Conservation (phyloP, 2,797 vertebrate species). For the Centroberyx gerrardi region DNA sequence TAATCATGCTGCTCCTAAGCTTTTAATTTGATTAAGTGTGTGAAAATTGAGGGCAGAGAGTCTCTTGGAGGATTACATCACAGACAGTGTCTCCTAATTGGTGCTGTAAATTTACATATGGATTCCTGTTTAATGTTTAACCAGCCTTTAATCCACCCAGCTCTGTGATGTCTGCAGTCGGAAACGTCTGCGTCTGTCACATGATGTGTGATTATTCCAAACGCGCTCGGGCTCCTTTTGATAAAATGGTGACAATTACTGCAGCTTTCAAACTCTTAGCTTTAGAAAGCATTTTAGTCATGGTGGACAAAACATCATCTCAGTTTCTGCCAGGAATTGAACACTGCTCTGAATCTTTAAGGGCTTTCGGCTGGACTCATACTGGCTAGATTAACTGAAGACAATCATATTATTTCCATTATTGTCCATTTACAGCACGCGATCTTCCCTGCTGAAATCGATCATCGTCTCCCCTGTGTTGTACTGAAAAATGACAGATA, state of each 20-base stretch:
- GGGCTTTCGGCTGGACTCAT: constrained; percentile 67
- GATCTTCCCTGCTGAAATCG: constrained; percentile 62
- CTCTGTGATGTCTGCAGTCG: constrained; percentile 89
- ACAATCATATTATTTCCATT: constrained; percentile 67
- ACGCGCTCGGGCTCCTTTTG: constrained; percentile 82
- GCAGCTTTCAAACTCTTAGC: constrained; percentile 84
- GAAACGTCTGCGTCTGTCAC: constrained; percentile 84
- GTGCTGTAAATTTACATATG: constrained; percentile 94
- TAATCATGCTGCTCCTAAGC: constrained; percentile 92
- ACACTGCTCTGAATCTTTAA: constrained; percentile 63
- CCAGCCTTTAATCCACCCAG: constrained; percentile 91
- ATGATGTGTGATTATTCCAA: constrained; percentile 86
- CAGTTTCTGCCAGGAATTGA: constrained; percentile 66
- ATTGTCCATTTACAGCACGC: constrained; percentile 56
- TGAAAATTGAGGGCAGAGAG: constrained; percentile 91
- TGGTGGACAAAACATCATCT: constrained; percentile 70
- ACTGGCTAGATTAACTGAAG: constrained; percentile 74
- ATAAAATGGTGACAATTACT: constrained; percentile 88
- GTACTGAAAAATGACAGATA: constrained; percentile 69
- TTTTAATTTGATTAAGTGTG: constrained; percentile 98
- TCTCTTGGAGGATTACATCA: constrained; percentile 90
- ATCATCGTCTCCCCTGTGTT: constrained; percentile 61
- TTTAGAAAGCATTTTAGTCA: constrained; percentile 80
- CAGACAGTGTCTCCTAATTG: constrained; percentile 87
- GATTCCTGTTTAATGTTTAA: constrained; percentile 94